Evolutionary conservation across 2,113 vertebrate genomes (phyloP), one percentile per base, ranked within the genome.

Genomic region (Grantiella picta): DNA sequence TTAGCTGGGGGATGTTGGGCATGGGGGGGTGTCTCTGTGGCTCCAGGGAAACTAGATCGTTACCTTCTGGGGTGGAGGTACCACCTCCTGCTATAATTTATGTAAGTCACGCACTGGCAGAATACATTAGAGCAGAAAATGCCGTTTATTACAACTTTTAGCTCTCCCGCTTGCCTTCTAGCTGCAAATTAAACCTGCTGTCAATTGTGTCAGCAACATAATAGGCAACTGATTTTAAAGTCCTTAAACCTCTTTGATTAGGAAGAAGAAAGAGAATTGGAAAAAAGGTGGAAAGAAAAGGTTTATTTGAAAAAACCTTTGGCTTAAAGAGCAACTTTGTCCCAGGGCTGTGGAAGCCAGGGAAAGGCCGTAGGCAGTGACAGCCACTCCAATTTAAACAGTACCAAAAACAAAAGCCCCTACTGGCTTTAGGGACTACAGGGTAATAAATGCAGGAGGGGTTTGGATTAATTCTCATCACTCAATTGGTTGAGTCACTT

Each of bases 171-270:
- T 96, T 92, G 94, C 92, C 93, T 97, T 83, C 91, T 90, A 94
- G 96, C 94, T 96, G 92, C 96, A 96, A 97, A 97, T 97, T 97
- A 97, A 97, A 91, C 96, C 95, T 85, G 91, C 96, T 95, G 97
- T 96, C 97, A 97, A 90, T 96, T 96, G 97, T 97, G 85, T 94
- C 93, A 95, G 93, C 86, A 92, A 63, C 94, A 96, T 96, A 97
- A 97, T 96, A 96, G 92, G 92, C 85, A 87, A 85, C 95, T 96
- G 96, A 92, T 96, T 97, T 96, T 84, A 72, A 92, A 96, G 76
- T 86, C 85, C 86, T 93, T 94, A 90, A 96, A 88, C 82, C 56
- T 89, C 82, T 94, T 96, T 96, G 93, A 96, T 96, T 92, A 89
- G 45, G 86, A 86, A 88, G 75, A 85, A 91, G 44, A 91, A 95